A percentile compares a stretch with the other conserved stretches of the same genome.
Evolutionary conservation across 1,140 invertebrate species (phyloP).

Genomic region (Aphelinus certus): DNA sequence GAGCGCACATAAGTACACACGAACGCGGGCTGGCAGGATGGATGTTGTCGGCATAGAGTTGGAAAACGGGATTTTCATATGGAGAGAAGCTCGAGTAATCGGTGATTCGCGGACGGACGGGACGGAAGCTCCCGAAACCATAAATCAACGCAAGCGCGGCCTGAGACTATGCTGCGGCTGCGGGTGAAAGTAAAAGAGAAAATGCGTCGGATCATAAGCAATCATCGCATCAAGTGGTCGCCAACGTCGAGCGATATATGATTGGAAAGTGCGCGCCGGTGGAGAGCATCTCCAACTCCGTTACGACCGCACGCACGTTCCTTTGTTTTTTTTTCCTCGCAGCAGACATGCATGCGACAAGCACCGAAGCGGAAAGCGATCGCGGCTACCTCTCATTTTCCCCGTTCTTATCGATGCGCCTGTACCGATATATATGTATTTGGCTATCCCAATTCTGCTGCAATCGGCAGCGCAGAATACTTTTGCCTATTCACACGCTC

Average conservation of each 20-base stretch:
- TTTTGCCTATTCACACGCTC: no score
- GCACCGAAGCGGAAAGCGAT: no score
- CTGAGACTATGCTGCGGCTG: not conserved
- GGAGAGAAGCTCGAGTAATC: not conserved
- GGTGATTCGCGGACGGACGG: not conserved
- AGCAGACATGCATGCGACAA: no score
- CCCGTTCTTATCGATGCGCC: no score
- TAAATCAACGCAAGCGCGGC: slow-evolving; percentile 29
- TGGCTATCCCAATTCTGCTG: no score
- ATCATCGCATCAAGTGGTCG: slow-evolving; percentile 45
- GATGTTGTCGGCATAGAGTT: not conserved
- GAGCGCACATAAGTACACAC: slow-evolving; percentile 13
- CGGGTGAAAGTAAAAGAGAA: slow-evolving; percentile 56
- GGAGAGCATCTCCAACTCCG: slow-evolving; percentile 16
- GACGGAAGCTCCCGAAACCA: slow-evolving; percentile 33
- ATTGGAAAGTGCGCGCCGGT: slow-evolving; percentile 49
- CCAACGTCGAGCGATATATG: slow-evolving; percentile 35
- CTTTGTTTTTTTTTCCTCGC: no score
- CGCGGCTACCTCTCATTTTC: no score
- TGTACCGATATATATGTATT: no score
- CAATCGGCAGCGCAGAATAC: no score
- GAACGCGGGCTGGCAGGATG: not conserved
- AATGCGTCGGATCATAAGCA: slow-evolving; percentile 48
- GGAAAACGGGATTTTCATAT: slow-evolving; percentile 31
- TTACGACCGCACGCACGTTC: no score